A percentile compares a stretch with the other conserved stretches of the same genome.
Conservation (phyloP, 2,797 vertebrate genomes). For the Semaprochilodus insignis region DNA sequence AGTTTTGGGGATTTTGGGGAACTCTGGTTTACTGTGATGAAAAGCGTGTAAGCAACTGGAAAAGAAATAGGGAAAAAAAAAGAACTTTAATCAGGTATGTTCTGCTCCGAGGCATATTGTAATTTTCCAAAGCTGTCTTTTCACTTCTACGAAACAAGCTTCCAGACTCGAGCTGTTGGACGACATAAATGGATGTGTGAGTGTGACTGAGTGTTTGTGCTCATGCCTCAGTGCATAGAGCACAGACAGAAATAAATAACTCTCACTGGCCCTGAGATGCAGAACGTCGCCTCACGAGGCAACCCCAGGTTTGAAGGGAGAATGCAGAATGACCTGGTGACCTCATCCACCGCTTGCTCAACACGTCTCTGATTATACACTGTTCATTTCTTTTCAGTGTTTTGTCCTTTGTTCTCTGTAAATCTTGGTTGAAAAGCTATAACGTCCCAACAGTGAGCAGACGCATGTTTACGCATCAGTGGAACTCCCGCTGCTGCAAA, state of each 20-base stretch:
- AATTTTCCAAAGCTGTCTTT: conserved; percentile 41
- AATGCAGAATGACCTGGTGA: not conserved
- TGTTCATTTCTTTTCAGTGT: not conserved
- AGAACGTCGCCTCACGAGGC: conserved; percentile 27
- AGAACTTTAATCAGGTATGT: conserved; percentile 47
- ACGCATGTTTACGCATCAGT: conserved; percentile 6
- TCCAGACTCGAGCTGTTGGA: conserved; percentile 35
- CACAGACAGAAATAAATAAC: conserved; percentile 47
- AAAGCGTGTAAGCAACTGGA: conserved; percentile 17
- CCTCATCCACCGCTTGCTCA: conserved; percentile 32
- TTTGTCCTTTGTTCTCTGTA: not conserved
- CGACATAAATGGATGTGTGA: conserved; percentile 22
- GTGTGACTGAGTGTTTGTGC: conserved; percentile 18
- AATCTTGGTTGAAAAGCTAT: conserved; percentile 12
- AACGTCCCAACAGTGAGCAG: not conserved
- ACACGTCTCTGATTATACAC: conserved; percentile 23
- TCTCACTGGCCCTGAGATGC: conserved; percentile 26
- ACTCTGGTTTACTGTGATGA: conserved; percentile 20
- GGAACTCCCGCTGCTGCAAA: conserved; percentile 12
- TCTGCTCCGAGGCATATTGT: conserved; percentile 48
- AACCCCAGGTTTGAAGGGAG: not conserved
- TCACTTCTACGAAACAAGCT: conserved; percentile 20
- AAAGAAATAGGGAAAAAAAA: not conserved
- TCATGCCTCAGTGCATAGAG: conserved; percentile 31
- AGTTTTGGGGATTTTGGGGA: not conserved